A percentile compares a stretch with the other conserved stretches of the same genome.
These are phyloP conservation scores for Aurelia coerulea DNA, from an alignment of 30 jellyfish, hydroid and myxozoan species.

Conservation along the genomic window DNA sequence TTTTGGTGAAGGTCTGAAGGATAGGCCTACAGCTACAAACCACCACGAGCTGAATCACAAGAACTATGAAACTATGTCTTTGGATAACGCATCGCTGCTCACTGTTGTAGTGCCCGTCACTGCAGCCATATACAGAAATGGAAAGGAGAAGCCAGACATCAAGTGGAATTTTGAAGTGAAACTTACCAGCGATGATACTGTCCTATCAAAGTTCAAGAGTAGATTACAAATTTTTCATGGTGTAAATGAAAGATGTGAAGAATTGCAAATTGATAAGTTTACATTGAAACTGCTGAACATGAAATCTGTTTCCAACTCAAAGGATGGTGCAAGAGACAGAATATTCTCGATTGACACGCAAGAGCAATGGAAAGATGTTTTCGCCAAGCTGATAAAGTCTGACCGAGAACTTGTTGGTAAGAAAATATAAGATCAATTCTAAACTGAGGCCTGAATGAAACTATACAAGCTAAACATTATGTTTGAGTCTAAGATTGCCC, in stretches of 20 bases:
- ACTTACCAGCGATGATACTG: neutral
- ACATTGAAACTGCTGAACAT: neutral
- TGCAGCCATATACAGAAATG: slow-evolving; percentile 15
- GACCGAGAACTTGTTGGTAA: neutral
- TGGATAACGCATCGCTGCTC: neutral
- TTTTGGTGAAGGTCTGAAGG: too few species aligned
- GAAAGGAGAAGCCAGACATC: slow-evolving; percentile 3
- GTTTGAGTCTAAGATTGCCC: too few species aligned
- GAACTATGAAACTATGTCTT: too few species aligned
- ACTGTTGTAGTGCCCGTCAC: slow-evolving; percentile 21
- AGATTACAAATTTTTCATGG: neutral
- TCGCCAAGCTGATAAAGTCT: neutral
- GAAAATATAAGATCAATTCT: neutral
- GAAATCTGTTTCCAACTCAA: neutral
- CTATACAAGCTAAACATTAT: too few species aligned
- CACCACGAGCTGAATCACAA: too few species aligned
- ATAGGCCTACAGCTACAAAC: too few species aligned
- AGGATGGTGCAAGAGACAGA: neutral
- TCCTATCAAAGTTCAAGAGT: neutral
- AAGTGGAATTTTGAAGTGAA: slow-evolving; percentile 7
- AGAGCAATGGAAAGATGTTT: neutral
- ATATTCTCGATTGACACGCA: neutral
- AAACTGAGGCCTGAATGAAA: too few species aligned
- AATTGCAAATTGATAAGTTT: neutral
- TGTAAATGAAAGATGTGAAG: slow-evolving; percentile 3